These are phyloP conservation scores for Drosophila histrio DNA, from an alignment of 2,888 invertebrate genomes.

Conservation along the genomic window DNA sequence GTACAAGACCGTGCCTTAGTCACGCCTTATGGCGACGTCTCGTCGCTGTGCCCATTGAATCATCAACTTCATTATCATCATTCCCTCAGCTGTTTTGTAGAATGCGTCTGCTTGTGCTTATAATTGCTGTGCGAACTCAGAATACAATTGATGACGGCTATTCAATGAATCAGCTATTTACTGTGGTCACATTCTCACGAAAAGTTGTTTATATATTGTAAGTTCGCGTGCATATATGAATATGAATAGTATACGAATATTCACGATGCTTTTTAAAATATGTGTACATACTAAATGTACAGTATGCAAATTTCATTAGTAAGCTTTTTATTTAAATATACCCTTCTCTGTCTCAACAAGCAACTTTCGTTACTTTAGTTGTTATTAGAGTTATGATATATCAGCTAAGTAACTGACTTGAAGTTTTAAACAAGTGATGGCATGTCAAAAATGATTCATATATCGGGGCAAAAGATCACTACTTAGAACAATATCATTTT, in stretches of 20 bases:
- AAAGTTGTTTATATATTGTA: conserved; percentile 21
- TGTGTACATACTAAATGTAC: neutral
- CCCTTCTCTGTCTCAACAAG: conserved; percentile 6
- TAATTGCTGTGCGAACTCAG: conserved; percentile 72
- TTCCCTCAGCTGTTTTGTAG: conserved; percentile 40
- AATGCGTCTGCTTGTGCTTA: conserved; percentile 22
- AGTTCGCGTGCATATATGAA: neutral
- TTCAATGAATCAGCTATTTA: conserved; percentile 61
- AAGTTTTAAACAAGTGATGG: conserved; percentile 8
- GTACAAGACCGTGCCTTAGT: conserved; percentile 44
- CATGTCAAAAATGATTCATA: conserved; percentile 10
- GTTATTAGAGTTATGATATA: conserved; percentile 15
- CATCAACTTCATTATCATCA: conserved; percentile 53
- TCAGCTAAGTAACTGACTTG: conserved; percentile 7
- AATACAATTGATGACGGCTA: conserved; percentile 47
- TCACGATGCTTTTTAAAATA: neutral
- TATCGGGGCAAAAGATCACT: conserved; percentile 21
- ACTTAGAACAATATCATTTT: conserved; percentile 5
- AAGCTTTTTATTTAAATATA: conserved; percentile 14
- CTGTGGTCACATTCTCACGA: conserved; percentile 62
- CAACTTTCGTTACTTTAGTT: neutral
- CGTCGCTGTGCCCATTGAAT: conserved; percentile 43
- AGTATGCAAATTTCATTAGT: conserved; percentile 60
- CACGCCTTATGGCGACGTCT: conserved; percentile 36
- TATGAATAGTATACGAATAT: conserved; percentile 20